Evolutionary conservation across 2,797 vertebrate species (phyloP).

Genomic region (Melanotaenia parkinsoni): DNA sequence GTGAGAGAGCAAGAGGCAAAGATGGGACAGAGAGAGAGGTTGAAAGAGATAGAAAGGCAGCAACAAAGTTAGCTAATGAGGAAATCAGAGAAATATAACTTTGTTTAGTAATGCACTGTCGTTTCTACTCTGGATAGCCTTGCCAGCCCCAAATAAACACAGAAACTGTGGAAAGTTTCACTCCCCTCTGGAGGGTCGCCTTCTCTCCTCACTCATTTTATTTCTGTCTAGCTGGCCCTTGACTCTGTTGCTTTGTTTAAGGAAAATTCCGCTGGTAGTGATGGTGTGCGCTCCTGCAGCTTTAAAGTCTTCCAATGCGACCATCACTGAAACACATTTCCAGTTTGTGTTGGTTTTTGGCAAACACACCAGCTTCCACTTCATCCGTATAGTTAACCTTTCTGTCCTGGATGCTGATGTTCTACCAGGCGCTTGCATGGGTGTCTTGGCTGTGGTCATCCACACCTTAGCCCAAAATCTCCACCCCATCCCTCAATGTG

Average conservation of each 20-base stretch:
- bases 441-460: conserved; percentile 25
- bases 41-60: conserved; percentile 37
- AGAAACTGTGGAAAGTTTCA: conserved; percentile 82
- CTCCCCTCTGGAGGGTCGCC: conserved; percentile 81
- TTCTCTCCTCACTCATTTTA: conserved; percentile 72
- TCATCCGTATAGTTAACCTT: conserved; percentile 77
- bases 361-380: conserved; percentile 80
- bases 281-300: conserved; percentile 64
- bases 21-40: conserved; percentile 14
- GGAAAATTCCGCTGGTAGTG: conserved; percentile 79
- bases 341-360: conserved; percentile 79
- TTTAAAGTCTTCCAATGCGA: conserved; percentile 71
- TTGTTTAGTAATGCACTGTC: conserved; percentile 53
- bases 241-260: conserved; percentile 79
- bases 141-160: conserved; percentile 77
- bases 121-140: conserved; percentile 37
- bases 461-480: conserved; percentile 42
- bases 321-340: conserved; percentile 72
- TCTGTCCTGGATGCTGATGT: conserved; percentile 54
- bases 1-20: conserved; percentile 19
- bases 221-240: conserved; percentile 79
- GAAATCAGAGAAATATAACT: conserved; percentile 35
- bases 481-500: conserved; percentile 6
- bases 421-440: conserved; percentile 40
- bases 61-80: conserved; percentile 9